Evolutionary conservation across 2,888 invertebrate genomes (phyloP).

Genomic region (Dyspetes luteomarginatus): DNA sequence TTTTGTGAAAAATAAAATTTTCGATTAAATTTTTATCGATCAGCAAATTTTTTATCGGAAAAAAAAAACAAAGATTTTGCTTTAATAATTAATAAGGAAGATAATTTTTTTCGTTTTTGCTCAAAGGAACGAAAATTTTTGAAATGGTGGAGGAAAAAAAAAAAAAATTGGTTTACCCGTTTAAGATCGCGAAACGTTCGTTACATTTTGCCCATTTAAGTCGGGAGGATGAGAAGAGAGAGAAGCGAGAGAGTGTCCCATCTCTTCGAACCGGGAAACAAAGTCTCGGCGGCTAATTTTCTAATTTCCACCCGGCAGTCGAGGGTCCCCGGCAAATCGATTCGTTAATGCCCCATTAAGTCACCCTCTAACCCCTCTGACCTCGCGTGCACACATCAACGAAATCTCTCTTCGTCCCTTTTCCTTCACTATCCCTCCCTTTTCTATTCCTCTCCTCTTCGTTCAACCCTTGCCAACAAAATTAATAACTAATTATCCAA

Average conservation of each 20-base stretch:
- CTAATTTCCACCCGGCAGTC: constrained; percentile 74
- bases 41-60: too few relatives aligned
- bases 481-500: constrained; percentile 79
- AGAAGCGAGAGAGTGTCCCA: constrained; percentile 1
- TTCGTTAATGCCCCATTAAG: constrained; percentile 80
- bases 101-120: not conserved
- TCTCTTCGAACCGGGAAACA: constrained; percentile 38
- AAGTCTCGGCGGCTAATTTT: constrained; percentile 74
- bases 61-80: too few relatives aligned
- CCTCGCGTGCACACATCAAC: not conserved
- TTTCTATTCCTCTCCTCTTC: constrained; percentile 63
- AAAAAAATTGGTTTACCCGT: not conserved
- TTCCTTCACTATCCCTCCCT: constrained; percentile 51
- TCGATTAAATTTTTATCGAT: too few relatives aligned
- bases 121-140: not conserved
- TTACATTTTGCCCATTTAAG: constrained; percentile 44
- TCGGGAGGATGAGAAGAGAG: not conserved
- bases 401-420: constrained; percentile 1
- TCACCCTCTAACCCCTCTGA: constrained; percentile 64
- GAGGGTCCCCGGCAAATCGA: constrained; percentile 70
- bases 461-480: constrained; percentile 44
- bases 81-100: too few relatives aligned
- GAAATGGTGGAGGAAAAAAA: not conserved
- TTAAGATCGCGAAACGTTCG: constrained; percentile 31
- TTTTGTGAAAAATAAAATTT: too few relatives aligned